phyloP scores from a whole-genome alignment of 2,888 invertebrate species.

The Drosophila vallismaia region DNA sequence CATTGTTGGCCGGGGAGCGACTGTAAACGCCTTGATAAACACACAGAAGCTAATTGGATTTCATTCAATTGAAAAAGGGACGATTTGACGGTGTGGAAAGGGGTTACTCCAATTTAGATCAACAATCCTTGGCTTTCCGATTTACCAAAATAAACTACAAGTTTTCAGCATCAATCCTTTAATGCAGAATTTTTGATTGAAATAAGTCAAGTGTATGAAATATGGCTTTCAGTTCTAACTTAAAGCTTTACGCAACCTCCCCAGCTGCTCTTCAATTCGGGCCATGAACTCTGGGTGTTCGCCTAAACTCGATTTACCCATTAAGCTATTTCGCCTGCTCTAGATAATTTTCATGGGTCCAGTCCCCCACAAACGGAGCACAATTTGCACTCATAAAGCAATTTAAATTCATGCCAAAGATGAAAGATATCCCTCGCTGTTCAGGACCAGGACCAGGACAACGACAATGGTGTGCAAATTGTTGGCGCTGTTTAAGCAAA shows the following conservation, averaged over 20 bases:
- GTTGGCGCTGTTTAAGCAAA: conserved; percentile 74
- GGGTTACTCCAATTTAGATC: neutral
- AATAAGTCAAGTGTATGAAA: neutral
- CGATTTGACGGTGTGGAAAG: neutral
- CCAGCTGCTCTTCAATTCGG: neutral
- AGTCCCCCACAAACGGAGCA: conserved; percentile 23
- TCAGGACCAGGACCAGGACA: conserved; percentile 31
- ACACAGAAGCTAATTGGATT: conserved; percentile 71
- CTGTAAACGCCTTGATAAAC: conserved; percentile 69
- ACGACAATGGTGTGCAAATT: conserved; percentile 73
- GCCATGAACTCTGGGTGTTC: neutral
- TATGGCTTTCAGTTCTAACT: neutral
- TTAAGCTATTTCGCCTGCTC: conserved; percentile 6
- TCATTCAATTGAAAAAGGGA: conserved; percentile 46
- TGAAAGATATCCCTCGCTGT: conserved; percentile 50
- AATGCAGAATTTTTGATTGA: neutral
- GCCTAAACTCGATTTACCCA: conserved; percentile 1
- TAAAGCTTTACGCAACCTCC: neutral
- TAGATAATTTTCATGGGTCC: conserved; percentile 13
- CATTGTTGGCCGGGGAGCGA: conserved; percentile 43
- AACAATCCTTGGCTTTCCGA: conserved; percentile 16
- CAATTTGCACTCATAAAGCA: conserved; percentile 55
- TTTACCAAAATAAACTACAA: neutral
- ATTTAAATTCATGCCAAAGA: conserved; percentile 73
- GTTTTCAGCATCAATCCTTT: neutral